phyloP scores from a whole-genome alignment of 2,888 invertebrate genomes.

The Campoplex capitator region DNA sequence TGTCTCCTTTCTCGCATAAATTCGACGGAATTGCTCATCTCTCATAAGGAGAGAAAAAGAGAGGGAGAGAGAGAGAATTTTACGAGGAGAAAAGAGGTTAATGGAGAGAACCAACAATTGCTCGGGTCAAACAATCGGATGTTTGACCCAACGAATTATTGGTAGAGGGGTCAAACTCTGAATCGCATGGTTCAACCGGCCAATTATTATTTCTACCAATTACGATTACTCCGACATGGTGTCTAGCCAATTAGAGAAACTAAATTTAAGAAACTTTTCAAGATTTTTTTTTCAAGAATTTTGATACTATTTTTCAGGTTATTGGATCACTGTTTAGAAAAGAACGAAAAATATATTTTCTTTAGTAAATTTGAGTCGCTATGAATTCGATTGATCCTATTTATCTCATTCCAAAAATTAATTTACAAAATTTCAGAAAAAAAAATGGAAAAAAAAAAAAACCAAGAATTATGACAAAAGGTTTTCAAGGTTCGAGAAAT shows the following conservation, averaged over 20 bases:
- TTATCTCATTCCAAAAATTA: too few relatives aligned
- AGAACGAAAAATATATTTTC: too few relatives aligned
- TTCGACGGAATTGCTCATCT: conserved; percentile 37
- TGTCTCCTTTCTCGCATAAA: conserved; percentile 23
- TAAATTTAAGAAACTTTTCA: too few relatives aligned
- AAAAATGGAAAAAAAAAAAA: too few relatives aligned
- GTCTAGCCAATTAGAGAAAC: too few relatives aligned
- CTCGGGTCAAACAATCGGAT: conserved; percentile 14
- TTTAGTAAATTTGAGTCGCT: too few relatives aligned
- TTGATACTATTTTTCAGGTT: too few relatives aligned
- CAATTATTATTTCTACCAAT: neutral
- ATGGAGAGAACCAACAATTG: conserved; percentile 24
- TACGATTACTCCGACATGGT: neutral
- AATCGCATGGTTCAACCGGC: neutral
- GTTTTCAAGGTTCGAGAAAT: neutral
- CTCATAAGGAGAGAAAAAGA: neutral
- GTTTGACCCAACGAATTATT: conserved; percentile 19
- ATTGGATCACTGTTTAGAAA: too few relatives aligned
- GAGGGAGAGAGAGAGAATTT: neutral
- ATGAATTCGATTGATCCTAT: too few relatives aligned
- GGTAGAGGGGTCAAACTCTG: neutral
- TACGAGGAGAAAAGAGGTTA: conserved; percentile 18
- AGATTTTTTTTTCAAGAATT: too few relatives aligned
- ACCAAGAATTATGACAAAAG: too few relatives aligned
- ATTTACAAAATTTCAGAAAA: too few relatives aligned